phyloP scores from a whole-genome alignment of 2,113 vertebrate species.

The Tonatia bakeri region DNA sequence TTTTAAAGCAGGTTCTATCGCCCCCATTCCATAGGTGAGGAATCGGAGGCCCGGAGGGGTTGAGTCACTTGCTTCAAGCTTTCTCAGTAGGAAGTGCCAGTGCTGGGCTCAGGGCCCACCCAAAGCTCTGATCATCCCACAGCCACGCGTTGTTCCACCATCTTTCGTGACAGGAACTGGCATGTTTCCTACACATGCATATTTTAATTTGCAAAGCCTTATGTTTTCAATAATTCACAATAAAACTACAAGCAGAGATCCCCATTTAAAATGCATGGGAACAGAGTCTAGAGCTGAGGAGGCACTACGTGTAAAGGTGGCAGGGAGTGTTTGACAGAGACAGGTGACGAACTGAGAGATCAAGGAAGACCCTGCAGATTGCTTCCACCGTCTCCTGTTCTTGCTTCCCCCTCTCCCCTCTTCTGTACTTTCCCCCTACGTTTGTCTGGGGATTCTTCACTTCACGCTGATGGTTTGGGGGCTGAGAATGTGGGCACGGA shows the following conservation, averaged over 20 bases:
- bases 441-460: neutral
- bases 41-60: neutral
- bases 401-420: neutral
- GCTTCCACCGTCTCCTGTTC: neutral
- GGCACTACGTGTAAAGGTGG: neutral
- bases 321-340: neutral
- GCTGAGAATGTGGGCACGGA: neutral
- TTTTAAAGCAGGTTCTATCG: neutral
- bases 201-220: neutral
- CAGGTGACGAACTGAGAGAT: neutral
- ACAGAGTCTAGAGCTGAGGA: neutral
- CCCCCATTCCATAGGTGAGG: neutral
- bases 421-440: neutral
- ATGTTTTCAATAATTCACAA: constrained; percentile 9
- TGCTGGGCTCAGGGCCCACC: neutral
- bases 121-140: neutral
- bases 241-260: constrained; percentile 2
- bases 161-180: neutral
- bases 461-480: neutral
- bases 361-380: neutral
- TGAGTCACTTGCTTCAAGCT: neutral
- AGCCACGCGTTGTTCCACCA: neutral
- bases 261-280: neutral
- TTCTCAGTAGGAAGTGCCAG: neutral
- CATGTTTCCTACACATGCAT: neutral